A percentile compares a stretch with the other conserved stretches of the same genome.
Conservation (phyloP, 1,140 invertebrate genomes). For the Trichonephila clavipes region DNA sequence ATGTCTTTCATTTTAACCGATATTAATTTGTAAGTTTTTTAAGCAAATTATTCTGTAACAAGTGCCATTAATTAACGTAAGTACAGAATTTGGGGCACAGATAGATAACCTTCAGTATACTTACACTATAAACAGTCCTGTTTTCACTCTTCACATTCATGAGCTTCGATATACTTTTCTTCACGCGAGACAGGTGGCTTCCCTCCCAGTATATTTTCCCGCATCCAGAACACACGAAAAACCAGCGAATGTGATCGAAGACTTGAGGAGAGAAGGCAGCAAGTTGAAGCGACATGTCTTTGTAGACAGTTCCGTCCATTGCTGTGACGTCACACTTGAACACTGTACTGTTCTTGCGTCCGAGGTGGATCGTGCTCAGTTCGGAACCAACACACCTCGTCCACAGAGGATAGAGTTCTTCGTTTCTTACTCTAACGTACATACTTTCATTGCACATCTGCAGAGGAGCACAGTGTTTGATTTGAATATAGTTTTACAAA, state of each 20-base stretch:
- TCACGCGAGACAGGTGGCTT: conserved; percentile 78
- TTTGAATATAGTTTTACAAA: background rate
- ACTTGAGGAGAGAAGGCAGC: conserved; percentile 73
- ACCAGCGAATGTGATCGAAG: conserved; percentile 79
- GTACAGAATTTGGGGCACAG: too few species aligned
- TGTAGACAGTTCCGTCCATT: background rate
- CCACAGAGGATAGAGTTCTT: conserved; percentile 78
- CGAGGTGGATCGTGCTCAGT: background rate
- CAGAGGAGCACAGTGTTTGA: conserved; percentile 43
- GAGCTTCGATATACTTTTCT: background rate
- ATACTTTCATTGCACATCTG: conserved; percentile 80
- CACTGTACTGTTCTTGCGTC: background rate
- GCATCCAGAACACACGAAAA: conserved; percentile 80
- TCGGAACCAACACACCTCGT: background rate
- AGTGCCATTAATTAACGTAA: too few species aligned
- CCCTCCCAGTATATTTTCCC: conserved; percentile 82
- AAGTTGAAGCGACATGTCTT: conserved; percentile 77
- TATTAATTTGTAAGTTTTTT: too few species aligned
- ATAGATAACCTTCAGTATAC: background rate
- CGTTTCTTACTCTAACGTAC: conserved; percentile 78
- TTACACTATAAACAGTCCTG: background rate
- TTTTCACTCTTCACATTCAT: background rate
- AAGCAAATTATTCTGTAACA: too few species aligned
- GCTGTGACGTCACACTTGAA: background rate
- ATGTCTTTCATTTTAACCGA: too few species aligned